Percentiles rank a stretch among this genome's conserved stretches.
Evolutionary conservation across 2,113 vertebrate species (phyloP).

Genomic region (Melierax canorus): DNA sequence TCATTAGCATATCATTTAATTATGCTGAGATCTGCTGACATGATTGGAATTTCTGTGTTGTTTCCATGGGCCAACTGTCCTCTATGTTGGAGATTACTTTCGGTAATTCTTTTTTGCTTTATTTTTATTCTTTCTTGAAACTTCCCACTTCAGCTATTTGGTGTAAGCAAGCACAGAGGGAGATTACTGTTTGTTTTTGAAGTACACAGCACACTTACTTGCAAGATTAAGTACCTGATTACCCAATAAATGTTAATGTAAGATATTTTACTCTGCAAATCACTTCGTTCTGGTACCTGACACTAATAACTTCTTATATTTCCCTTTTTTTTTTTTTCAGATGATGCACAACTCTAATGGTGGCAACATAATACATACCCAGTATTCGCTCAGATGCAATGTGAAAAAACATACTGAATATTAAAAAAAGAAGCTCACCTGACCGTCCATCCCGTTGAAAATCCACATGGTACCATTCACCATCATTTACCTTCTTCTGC

Average conservation of each 20-base stretch:
- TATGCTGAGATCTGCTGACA: neutral
- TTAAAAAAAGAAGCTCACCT: constrained; percentile 73
- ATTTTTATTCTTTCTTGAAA: neutral
- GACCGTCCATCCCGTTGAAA: constrained; percentile 95
- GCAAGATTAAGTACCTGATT: constrained; percentile 51
- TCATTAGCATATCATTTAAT: neutral
- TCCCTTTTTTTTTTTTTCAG: neutral
- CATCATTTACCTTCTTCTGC: constrained; percentile 97
- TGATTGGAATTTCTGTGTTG: neutral
- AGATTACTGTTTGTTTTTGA: neutral
- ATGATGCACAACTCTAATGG: neutral
- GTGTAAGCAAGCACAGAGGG: neutral
- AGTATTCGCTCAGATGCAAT: neutral
- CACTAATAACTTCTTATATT: neutral
- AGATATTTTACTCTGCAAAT: neutral
- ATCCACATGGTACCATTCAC: constrained; percentile 99
- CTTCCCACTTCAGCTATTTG: neutral
- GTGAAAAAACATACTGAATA: neutral
- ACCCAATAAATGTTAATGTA: constrained; percentile 4
- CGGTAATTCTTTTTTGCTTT: neutral
- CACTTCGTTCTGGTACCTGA: neutral
- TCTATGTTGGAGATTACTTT: neutral
- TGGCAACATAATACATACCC: neutral
- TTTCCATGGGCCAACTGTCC: neutral
- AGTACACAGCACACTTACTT: constrained; percentile 16